Evolutionary conservation across 2,113 vertebrate species (phyloP).

Genomic region (Grus americana): DNA sequence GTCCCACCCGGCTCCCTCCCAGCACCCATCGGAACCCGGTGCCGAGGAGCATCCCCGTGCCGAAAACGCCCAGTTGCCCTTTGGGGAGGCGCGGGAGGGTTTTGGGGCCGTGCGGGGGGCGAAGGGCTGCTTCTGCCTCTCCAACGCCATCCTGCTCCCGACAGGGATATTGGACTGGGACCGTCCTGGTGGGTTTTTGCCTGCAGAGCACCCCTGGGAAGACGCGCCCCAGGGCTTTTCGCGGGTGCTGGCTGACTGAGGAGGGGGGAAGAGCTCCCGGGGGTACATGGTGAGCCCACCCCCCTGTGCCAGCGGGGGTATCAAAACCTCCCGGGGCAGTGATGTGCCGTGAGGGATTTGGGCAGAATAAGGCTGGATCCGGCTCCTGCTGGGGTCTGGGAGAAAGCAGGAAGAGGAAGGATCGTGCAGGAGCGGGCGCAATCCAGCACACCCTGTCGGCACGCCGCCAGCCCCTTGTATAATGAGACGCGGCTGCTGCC

Average conservation of each 20-base stretch:
- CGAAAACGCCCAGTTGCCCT: fast-evolving
- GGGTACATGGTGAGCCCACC: neutral
- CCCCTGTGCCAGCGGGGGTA: neutral
- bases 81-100: neutral
- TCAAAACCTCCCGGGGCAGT: neutral
- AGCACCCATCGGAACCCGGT: neutral
- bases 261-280: neutral
- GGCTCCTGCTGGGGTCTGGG: fast-evolving
- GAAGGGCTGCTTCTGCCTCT: neutral
- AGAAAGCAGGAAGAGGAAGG: neutral
- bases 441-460: neutral
- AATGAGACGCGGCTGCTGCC: neutral
- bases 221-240: fast-evolving
- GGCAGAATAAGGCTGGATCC: neutral
- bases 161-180: fast-evolving
- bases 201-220: neutral
- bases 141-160: neutral
- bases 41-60: fast-evolving
- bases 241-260: neutral
- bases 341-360: neutral
- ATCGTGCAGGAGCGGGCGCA: neutral
- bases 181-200: fast-evolving
- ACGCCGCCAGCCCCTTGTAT: fast-evolving
- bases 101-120: neutral
- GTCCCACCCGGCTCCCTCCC: neutral